Evolutionary conservation across 1,140 invertebrate genomes (phyloP).

Genomic region (Drosophila lacteicornis): DNA sequence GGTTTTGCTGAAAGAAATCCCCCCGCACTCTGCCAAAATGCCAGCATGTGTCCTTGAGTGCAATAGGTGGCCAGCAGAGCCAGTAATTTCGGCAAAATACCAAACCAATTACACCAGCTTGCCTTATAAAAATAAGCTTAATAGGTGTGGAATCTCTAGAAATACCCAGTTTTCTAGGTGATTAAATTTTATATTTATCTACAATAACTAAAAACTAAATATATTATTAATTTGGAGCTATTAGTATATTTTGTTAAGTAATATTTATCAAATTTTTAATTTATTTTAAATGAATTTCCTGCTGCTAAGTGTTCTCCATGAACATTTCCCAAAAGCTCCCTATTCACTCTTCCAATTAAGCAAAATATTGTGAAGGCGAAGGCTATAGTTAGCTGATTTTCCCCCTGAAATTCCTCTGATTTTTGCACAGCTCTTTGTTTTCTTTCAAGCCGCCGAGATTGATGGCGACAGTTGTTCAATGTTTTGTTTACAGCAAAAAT

Average conservation of each 20-base stretch:
- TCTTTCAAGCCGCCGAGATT: slow-evolving; percentile 45
- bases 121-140: slow-evolving; percentile 11
- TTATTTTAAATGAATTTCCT: background rate
- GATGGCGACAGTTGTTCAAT: slow-evolving; percentile 76
- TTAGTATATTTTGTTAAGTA: background rate
- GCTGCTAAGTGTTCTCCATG: background rate
- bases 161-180: background rate
- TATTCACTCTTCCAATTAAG: slow-evolving; percentile 3
- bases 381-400: slow-evolving; percentile 13
- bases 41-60: slow-evolving; percentile 3
- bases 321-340: background rate
- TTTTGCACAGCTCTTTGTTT: slow-evolving; percentile 39
- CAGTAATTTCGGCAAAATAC: slow-evolving; percentile 30
- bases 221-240: background rate
- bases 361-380: slow-evolving; percentile 14
- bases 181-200: background rate
- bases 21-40: background rate
- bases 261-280: background rate
- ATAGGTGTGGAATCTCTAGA: background rate
- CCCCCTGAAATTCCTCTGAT: background rate
- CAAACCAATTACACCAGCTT: slow-evolving; percentile 23
- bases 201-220: too few species aligned
- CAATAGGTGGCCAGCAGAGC: slow-evolving; percentile 2
- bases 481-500: slow-evolving; percentile 61
- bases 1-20: slow-evolving; percentile 18